phyloP scores from a whole-genome alignment of 2,888 invertebrate species.

The Drosophila subquinaria region DNA sequence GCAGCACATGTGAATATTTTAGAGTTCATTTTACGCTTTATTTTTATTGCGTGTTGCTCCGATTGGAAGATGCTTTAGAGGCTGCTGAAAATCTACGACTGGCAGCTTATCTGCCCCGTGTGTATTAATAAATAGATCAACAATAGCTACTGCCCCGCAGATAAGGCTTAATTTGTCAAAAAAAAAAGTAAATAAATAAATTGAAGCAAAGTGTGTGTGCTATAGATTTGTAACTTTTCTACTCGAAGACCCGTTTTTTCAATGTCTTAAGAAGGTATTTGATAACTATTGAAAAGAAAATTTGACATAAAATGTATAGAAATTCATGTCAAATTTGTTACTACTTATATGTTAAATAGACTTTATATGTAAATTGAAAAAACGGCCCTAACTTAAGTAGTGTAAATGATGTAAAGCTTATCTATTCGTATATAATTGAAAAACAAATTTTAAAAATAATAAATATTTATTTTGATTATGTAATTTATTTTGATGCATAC shows the following conservation, averaged over 20 bases:
- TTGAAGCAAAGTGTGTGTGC: not conserved
- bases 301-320: too few relatives aligned
- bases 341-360: too few relatives aligned
- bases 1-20: constrained; percentile 33
- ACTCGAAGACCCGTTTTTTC: too few relatives aligned
- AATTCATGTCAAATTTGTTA: too few relatives aligned
- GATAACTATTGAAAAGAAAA: too few relatives aligned
- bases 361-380: too few relatives aligned
- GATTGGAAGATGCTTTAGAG: constrained; percentile 28
- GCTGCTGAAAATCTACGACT: constrained; percentile 40
- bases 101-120: constrained; percentile 35
- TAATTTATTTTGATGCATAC: not conserved
- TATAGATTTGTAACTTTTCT: not conserved
- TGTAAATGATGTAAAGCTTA: not conserved
- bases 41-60: not conserved
- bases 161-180: constrained; percentile 42
- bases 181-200: constrained; percentile 13
- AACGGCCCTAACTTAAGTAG: not conserved
- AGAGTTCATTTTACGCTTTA: constrained; percentile 37
- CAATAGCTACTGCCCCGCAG: constrained; percentile 29
- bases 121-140: constrained; percentile 46
- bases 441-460: not conserved
- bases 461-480: not conserved
- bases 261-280: too few relatives aligned
- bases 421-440: too few relatives aligned